Evolutionary conservation across 2,113 vertebrate species (phyloP).

Genomic region (Gracilinanus agilis): DNA sequence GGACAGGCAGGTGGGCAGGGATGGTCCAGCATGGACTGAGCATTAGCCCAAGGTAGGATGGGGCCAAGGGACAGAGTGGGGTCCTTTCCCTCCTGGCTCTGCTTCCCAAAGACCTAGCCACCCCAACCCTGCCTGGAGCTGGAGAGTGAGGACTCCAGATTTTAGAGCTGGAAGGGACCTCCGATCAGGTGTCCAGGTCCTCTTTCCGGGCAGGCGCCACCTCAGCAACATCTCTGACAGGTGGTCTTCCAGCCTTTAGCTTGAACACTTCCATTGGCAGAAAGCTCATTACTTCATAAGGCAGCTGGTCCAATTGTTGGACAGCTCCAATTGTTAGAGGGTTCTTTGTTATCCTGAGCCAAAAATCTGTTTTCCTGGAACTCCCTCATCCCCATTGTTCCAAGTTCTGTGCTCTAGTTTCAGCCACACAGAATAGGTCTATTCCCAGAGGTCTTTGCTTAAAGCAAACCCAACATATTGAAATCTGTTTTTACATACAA

Average conservation of each 20-base stretch:
- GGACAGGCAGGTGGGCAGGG: neutral
- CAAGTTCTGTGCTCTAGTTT: conserved; percentile 7
- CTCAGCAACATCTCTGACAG: neutral
- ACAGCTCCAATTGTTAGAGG: conserved; percentile 4
- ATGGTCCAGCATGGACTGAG: neutral
- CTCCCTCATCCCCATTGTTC: neutral
- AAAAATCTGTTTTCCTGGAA: conserved; percentile 8
- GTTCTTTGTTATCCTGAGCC: neutral
- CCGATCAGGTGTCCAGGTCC: too few species aligned
- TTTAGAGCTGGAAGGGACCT: neutral
- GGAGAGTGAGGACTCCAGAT: neutral
- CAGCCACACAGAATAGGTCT: neutral
- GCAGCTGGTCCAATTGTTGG: conserved; percentile 5
- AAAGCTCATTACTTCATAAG: neutral
- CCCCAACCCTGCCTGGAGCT: neutral
- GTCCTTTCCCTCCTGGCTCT: neutral
- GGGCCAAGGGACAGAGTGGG: neutral
- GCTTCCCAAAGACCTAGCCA: neutral
- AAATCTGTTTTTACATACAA: conserved; percentile 3
- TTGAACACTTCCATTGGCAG: neutral
- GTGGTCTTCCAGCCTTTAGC: neutral
- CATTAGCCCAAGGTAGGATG: neutral
- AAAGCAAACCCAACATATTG: conserved; percentile 5
- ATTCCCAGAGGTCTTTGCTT: neutral
- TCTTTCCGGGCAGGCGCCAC: neutral